Conservation (phyloP, 2,888 invertebrate species). For the Nemotelus pantherinus region DNA sequence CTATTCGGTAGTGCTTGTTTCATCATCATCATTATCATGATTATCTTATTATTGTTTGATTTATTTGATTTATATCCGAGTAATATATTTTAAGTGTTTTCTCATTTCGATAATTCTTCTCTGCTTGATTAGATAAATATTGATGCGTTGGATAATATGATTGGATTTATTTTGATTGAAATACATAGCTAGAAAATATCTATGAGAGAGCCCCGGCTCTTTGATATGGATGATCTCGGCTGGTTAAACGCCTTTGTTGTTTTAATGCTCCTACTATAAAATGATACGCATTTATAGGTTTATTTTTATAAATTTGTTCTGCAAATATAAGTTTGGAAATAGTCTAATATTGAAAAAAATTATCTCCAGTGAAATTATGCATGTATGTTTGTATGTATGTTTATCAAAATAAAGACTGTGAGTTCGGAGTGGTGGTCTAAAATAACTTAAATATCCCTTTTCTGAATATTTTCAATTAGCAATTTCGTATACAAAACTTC, state of each 20-base stretch:
- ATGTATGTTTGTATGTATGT: no score
- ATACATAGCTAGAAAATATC: conserved; percentile 28
- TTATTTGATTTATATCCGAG: not conserved
- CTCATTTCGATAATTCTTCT: not conserved
- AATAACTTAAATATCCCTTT: no score
- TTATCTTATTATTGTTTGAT: not conserved
- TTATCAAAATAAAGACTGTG: no score
- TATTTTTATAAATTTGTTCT: conserved; percentile 17
- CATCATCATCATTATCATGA: not conserved
- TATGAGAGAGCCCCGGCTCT: conserved; percentile 88
- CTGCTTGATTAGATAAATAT: conserved; percentile 9
- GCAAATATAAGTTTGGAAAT: no score
- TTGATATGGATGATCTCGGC: conserved; percentile 96
- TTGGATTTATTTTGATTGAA: not conserved
- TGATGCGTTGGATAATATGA: conserved; percentile 27
- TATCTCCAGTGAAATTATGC: no score
- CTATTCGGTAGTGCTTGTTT: not conserved
- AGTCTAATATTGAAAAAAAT: no score
- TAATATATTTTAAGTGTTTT: conserved; percentile 10
- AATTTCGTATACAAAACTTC: no score
- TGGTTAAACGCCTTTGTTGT: conserved; percentile 85
- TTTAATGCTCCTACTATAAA: conserved; percentile 65
- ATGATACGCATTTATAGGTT: conserved; percentile 49
- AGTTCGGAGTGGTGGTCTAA: no score
- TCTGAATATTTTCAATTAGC: no score